Evolutionary conservation across 2,888 invertebrate species (phyloP).

Genomic region (Euclidia mi): DNA sequence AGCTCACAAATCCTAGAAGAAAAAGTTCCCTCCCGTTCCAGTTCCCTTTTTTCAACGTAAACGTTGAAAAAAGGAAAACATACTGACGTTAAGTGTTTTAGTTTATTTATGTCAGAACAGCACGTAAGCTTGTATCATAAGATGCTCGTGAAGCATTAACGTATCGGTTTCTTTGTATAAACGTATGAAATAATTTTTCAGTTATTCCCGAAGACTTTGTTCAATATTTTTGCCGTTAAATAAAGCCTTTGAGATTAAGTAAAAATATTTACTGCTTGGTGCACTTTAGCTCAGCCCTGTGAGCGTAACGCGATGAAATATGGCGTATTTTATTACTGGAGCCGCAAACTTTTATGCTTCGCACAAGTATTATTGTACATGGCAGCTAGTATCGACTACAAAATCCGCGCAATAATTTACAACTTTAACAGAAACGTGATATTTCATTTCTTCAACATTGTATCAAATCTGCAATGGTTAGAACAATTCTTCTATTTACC

Average conservation of each 20-base stretch:
- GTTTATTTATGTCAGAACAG: slow-evolving; percentile 38
- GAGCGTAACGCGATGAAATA: slow-evolving; percentile 30
- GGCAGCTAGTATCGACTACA: slow-evolving; percentile 16
- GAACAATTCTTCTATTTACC: too few species aligned
- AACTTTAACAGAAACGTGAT: background rate
- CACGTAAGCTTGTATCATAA: slow-evolving; percentile 6
- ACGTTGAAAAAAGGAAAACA: slow-evolving; percentile 26
- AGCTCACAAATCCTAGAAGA: slow-evolving; percentile 68
- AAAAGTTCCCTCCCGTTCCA: slow-evolving; percentile 53
- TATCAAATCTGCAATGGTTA: too few species aligned
- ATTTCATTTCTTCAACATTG: background rate
- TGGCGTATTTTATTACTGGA: slow-evolving; percentile 38
- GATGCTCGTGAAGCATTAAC: slow-evolving; percentile 3
- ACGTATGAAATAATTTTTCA: background rate
- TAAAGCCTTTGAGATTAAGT: slow-evolving; percentile 34
- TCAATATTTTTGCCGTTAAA: slow-evolving; percentile 10
- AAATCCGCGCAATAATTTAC: slow-evolving; percentile 7
- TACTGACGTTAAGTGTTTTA: slow-evolving; percentile 36
- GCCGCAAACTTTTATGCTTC: slow-evolving; percentile 15
- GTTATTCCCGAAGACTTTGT: too few species aligned
- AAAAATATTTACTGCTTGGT: slow-evolving; percentile 29
- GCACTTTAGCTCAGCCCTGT: slow-evolving; percentile 19
- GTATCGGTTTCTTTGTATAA: background rate
- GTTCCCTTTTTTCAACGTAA: too few species aligned
- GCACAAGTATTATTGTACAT: slow-evolving; percentile 6